phyloP scores from a whole-genome alignment of 1,140 invertebrate genomes.

The Pissodes strobi region DNA sequence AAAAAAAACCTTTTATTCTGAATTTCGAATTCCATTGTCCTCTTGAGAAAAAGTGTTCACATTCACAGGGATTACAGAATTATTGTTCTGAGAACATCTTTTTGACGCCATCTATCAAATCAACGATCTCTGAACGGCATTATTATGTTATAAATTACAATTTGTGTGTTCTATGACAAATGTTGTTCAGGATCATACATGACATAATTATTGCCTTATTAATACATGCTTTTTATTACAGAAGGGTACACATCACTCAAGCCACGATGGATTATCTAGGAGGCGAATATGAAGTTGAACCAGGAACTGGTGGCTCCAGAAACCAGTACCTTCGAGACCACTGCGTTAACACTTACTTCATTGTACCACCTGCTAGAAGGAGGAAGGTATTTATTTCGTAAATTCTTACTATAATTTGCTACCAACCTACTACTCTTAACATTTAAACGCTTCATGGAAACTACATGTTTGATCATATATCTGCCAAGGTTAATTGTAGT shows the following conservation, averaged over 20 bases:
- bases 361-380: constrained; percentile 78
- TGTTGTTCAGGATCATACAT: too few relatives aligned
- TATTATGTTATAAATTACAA: not conserved
- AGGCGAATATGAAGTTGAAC: constrained; percentile 88
- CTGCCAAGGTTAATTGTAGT: too few relatives aligned
- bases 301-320: constrained; percentile 78
- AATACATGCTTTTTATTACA: constrained; percentile 59
- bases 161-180: not conserved
- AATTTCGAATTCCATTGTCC: too few relatives aligned
- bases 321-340: constrained; percentile 87
- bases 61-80: too few relatives aligned
- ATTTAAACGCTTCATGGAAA: too few relatives aligned
- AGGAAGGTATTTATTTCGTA: constrained; percentile 71
- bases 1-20: too few relatives aligned
- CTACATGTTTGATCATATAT: too few relatives aligned
- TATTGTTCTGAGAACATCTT: too few relatives aligned
- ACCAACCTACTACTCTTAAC: too few relatives aligned
- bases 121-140: not conserved
- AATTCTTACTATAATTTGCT: too few relatives aligned
- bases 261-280: constrained; percentile 84
- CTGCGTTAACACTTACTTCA: constrained; percentile 87
- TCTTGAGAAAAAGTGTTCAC: too few relatives aligned
- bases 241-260: constrained; percentile 85
- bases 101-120: not conserved
- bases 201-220: too few relatives aligned